Conservation (phyloP, 37 sponge, comb jelly and placozoan species). For the Haliclona indistincta region DNA sequence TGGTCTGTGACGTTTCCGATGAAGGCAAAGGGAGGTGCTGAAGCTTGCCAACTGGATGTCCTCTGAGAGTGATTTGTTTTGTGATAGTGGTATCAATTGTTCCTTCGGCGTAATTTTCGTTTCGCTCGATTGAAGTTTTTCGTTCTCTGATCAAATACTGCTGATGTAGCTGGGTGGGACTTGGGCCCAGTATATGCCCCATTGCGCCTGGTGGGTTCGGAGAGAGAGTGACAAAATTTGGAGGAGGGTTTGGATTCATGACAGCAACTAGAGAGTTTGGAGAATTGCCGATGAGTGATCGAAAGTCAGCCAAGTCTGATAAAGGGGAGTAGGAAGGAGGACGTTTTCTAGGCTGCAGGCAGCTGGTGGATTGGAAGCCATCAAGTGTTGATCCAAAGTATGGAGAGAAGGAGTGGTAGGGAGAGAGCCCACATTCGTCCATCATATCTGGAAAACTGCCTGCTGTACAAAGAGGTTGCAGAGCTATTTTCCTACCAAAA, state of each 20-base stretch:
- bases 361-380: conserved; percentile 16
- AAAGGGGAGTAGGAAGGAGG: conserved; percentile 69
- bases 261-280: conserved; percentile 35
- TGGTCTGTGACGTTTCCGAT: neutral
- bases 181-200: conserved; percentile 48
- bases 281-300: conserved; percentile 49
- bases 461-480: conserved; percentile 14
- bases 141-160: conserved; percentile 39
- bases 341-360: conserved; percentile 41
- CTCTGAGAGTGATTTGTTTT: conserved; percentile 57
- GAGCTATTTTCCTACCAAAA: neutral
- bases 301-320: conserved; percentile 63
- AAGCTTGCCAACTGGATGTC: neutral
- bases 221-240: neutral
- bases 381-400: conserved; percentile 47
- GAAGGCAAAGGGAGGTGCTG: neutral
- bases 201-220: conserved; percentile 12
- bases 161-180: neutral
- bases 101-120: conserved; percentile 36
- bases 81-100: conserved; percentile 61
- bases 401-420: conserved; percentile 50
- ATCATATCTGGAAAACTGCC: neutral
- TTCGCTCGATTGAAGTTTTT: conserved; percentile 57
- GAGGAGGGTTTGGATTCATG: conserved; percentile 3
- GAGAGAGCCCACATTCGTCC: conserved; percentile 56